Evolutionary conservation across 2,797 vertebrate genomes (phyloP).

Genomic region (Protosalanx chinensis): DNA sequence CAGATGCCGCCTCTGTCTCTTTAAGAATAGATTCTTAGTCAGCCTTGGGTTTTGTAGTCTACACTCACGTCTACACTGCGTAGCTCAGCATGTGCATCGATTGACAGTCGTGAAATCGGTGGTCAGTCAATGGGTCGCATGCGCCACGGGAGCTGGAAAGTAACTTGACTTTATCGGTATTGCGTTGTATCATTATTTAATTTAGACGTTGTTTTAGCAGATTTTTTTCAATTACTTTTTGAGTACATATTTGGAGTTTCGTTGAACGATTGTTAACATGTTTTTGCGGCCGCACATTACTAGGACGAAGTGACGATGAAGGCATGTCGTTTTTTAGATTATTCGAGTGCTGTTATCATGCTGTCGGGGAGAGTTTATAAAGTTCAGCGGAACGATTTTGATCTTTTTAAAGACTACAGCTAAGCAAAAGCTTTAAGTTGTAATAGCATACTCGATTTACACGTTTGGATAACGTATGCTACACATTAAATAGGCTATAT

Average conservation of each 20-base stretch:
- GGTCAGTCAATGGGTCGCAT: background rate
- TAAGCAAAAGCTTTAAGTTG: slow-evolving; percentile 22
- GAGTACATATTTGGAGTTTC: background rate
- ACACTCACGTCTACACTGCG: slow-evolving; percentile 47
- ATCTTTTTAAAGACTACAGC: slow-evolving; percentile 44
- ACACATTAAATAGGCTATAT: slow-evolving; percentile 11
- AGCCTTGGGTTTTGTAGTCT: slow-evolving; percentile 56
- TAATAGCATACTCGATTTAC: background rate
- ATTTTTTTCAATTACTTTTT: background rate
- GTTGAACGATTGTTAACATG: background rate
- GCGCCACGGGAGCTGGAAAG: background rate
- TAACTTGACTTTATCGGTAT: background rate
- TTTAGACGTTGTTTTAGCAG: background rate
- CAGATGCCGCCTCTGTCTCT: slow-evolving; percentile 57
- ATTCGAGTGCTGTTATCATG: slow-evolving; percentile 44
- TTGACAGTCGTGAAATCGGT: slow-evolving; percentile 34
- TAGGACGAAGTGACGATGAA: slow-evolving; percentile 39
- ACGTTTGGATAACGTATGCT: background rate
- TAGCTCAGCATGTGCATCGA: slow-evolving; percentile 42
- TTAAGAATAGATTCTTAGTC: slow-evolving; percentile 59
- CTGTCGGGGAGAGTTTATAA: slow-evolving; percentile 22
- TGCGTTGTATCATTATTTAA: background rate
- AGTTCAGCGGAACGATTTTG: slow-evolving; percentile 56
- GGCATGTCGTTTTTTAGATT: slow-evolving; percentile 50
- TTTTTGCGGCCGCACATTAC: slow-evolving; percentile 30